Conservation (phyloP, 2,113 vertebrate species). For the Ranitomeya imitator region DNA sequence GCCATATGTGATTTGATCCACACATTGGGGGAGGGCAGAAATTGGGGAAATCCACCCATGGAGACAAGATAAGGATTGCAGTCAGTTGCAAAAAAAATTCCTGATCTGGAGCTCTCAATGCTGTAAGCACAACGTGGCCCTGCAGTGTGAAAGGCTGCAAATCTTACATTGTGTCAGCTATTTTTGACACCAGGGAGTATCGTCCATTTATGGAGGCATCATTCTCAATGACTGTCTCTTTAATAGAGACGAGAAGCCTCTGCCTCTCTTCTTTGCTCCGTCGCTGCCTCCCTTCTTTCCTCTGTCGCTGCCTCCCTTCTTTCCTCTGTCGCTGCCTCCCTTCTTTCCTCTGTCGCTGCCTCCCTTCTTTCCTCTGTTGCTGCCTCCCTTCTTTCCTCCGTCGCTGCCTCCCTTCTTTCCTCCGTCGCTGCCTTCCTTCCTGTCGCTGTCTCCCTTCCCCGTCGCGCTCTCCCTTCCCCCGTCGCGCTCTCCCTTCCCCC, state of each 20-base stretch:
- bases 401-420: too few species aligned
- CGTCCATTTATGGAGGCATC: neutral
- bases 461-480: too few species aligned
- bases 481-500: too few species aligned
- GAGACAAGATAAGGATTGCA: constrained; percentile 55
- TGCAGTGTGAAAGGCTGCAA: constrained; percentile 34
- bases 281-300: too few species aligned
- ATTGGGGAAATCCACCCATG: constrained; percentile 48
- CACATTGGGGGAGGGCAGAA: constrained; percentile 16
- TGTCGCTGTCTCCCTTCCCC: too few species aligned
- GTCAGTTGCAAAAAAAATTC: constrained; percentile 39
- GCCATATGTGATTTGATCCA: neutral
- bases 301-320: too few species aligned
- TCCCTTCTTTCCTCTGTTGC: too few species aligned
- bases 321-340: too few species aligned
- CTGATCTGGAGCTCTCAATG: constrained; percentile 26
- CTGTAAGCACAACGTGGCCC: constrained; percentile 29
- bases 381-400: too few species aligned
- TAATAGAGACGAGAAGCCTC: constrained; percentile 29
- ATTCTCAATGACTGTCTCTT: constrained; percentile 15
- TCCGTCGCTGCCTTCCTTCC: too few species aligned
- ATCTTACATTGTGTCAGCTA: neutral
- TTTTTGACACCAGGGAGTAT: neutral
- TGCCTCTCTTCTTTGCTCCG: neutral
- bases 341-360: too few species aligned